These are phyloP conservation scores for Gnathonemus longibarbis DNA, from an alignment of 2,113 vertebrate genomes.

Conservation along the genomic window DNA sequence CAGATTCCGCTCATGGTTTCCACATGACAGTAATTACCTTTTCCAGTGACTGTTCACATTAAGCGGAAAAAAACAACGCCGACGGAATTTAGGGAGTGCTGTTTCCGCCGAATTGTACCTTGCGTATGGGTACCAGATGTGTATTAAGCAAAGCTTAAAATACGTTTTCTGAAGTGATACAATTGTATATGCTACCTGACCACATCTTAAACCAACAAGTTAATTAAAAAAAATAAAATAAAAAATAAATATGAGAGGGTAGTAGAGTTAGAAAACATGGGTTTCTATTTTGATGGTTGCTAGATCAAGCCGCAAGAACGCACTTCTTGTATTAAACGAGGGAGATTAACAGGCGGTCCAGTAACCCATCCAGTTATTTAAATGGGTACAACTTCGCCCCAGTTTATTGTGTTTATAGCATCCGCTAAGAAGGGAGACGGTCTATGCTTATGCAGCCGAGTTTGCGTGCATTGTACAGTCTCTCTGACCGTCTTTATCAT, in stretches of 20 bases:
- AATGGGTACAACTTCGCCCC: neutral
- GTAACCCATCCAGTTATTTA: neutral
- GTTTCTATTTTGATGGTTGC: neutral
- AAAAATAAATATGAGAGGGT: neutral
- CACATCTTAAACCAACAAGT: neutral
- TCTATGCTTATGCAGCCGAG: neutral
- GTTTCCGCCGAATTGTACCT: neutral
- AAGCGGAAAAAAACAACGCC: slow-evolving; percentile 2
- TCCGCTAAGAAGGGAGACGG: neutral
- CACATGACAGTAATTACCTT: slow-evolving; percentile 4
- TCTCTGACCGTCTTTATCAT: neutral
- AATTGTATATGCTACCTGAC: neutral
- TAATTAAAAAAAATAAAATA: neutral
- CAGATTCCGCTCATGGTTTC: neutral
- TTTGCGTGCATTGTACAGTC: neutral
- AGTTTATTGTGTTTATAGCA: neutral
- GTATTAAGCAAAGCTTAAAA: neutral
- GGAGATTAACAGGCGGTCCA: neutral
- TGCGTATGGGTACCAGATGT: neutral
- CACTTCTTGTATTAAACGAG: neutral
- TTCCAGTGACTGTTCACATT: neutral
- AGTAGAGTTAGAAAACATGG: neutral
- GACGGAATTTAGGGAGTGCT: neutral
- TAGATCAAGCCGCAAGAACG: neutral
- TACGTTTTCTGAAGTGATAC: neutral